Evolutionary conservation across 2,797 vertebrate genomes (phyloP).

Genomic region (Sebastes wilsoni): DNA sequence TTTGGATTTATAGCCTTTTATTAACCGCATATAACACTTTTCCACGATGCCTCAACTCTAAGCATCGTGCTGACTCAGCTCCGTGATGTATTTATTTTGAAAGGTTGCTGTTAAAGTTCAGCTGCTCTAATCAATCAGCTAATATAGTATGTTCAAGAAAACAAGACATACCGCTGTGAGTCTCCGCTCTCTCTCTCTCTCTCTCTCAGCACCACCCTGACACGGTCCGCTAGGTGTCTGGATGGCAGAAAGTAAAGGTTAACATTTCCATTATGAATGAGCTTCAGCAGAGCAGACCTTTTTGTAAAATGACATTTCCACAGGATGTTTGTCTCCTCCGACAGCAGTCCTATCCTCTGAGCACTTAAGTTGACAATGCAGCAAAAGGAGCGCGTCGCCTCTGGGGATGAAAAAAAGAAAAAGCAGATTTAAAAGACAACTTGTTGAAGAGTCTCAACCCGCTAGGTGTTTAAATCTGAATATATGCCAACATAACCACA

Average conservation of each 20-base stretch:
- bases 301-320: constrained; percentile 41
- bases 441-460: neutral
- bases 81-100: neutral
- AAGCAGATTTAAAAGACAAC: neutral
- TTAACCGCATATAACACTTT: constrained; percentile 20
- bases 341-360: neutral
- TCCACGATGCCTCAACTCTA: neutral
- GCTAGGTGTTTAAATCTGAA: neutral
- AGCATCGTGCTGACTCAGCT: neutral
- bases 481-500: neutral
- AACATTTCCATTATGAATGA: constrained; percentile 67
- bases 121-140: constrained; percentile 3
- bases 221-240: neutral
- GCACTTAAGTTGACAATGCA: neutral
- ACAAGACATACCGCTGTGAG: neutral
- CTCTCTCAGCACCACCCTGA: neutral
- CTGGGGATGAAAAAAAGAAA: neutral
- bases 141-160: neutral
- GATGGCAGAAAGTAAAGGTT: constrained; percentile 58
- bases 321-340: constrained; percentile 17
- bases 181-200: neutral
- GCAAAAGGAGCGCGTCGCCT: neutral
- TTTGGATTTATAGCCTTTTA: neutral
- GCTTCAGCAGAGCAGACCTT: constrained; percentile 6
- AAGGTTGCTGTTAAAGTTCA: neutral